phyloP scores from a whole-genome alignment of 2,113 vertebrate species.

The Tachysurus fulvidraco region DNA sequence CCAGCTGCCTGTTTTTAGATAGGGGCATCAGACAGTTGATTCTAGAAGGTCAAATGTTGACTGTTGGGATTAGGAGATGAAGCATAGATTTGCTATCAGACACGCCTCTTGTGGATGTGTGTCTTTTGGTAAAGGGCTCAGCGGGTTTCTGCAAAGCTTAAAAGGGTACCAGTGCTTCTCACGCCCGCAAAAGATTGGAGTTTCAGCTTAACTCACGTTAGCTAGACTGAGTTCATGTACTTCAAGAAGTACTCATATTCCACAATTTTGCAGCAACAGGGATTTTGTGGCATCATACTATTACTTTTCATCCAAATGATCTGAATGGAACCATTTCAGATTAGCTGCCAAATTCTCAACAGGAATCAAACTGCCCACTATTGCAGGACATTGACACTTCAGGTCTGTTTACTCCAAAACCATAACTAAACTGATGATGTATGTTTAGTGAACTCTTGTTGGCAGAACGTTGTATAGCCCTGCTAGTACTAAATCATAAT shows the following conservation, averaged over 20 bases:
- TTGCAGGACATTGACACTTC: constrained; percentile 35
- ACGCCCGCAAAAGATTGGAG: constrained; percentile 9
- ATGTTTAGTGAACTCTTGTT: constrained; percentile 40
- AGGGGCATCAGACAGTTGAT: constrained; percentile 49
- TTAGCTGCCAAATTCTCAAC: constrained; percentile 49
- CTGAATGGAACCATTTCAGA: constrained; percentile 33
- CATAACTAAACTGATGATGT: constrained; percentile 18
- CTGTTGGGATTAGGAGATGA: constrained; percentile 40
- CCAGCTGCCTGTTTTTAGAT: constrained; percentile 94
- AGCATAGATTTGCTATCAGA: constrained; percentile 50
- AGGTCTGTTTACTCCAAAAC: constrained; percentile 48
- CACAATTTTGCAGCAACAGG: constrained; percentile 41
- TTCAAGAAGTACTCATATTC: constrained; percentile 31
- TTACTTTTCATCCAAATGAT: constrained; percentile 28
- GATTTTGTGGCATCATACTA: constrained; percentile 35
- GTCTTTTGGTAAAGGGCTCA: constrained; percentile 35
- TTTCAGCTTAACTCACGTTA: constrained; percentile 4
- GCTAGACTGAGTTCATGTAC: constrained; percentile 31
- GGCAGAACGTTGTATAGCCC: constrained; percentile 44
- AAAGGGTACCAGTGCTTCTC: constrained; percentile 25
- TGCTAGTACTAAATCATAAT: constrained; percentile 51
- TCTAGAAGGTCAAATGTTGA: constrained; percentile 24
- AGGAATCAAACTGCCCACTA: constrained; percentile 39
- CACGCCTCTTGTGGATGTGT: constrained; percentile 14
- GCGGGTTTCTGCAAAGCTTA: constrained; percentile 31